Evolutionary conservation across 2,888 invertebrate genomes (phyloP), one percentile per base, ranked within the genome.

Genomic region (Acheta domesticus): DNA sequence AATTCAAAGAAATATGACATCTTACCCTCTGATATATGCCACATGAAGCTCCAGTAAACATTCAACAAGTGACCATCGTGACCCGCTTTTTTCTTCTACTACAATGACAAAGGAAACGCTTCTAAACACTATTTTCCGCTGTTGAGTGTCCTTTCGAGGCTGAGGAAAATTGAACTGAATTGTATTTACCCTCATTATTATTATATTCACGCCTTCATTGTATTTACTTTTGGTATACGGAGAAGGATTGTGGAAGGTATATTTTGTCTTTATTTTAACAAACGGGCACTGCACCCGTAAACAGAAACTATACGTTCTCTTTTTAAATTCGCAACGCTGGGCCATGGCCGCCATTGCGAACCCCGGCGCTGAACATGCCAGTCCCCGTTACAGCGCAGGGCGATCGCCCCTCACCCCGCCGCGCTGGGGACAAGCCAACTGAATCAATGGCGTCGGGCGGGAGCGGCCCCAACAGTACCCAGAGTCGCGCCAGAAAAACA

Each of bases 1-100:
- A 85, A 86, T 86, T 86, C 86, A 86, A 86, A 86, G 86, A 86
- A 86, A 86, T 86, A 86, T 86, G 86, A 86, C 85, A 84, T 78
- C 77, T 77, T 62, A 76, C 84, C 84, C 84, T 84, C 85, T 80
- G 81, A 75, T 82, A 81, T 78, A 79, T 78, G 79, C 78, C 78
- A 79, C 79, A 77, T 50, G 50, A 73, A 78, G 76, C 49, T 77
- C 77, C 75, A 78, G 50, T 75, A 36, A 78, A 80, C 82, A 81
- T 81, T 80, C 82, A 81, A 82, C 82, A 82, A 81, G 82, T 82
- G 81, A 81, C 80, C 73, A 75, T 62, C 62, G 49, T 73, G 77
- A 49, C 76, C 75, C 76, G 49, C 48, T 76, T 23, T 16, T 20
- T 14, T 14, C 12, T 12, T 50, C 78, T 21, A 16, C 77, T 19